Evolutionary conservation across 2,888 invertebrate species (phyloP), one percentile per base, ranked within the genome.

Genomic region (Trachelus iudaicus): DNA sequence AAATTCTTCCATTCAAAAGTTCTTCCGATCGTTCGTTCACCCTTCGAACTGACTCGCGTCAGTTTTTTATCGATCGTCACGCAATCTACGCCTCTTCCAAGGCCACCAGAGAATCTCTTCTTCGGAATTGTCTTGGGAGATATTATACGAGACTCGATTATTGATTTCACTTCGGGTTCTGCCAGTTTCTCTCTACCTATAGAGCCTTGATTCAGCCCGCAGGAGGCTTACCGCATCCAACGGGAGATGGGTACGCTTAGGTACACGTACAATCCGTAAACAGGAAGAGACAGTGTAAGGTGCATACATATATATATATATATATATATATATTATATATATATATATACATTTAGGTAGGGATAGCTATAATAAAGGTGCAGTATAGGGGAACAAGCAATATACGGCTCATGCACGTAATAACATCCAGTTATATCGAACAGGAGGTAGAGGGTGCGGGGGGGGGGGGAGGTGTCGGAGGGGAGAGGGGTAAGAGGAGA

Each of bases 361-460:
- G 23, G 23, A 23, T 56, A 56, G 56, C 56, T 23, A 56, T 56
- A 56, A 56, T 56, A 56, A 23, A 56, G 56, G 56, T 56, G 23
- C 56, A 56, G 56, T 56, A 56, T 56, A 56, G 56, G 9, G 56
- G 56, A 56, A 23, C 2, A 23, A 56, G 56, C 56, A 56, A 56
- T 56, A 56, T 56, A 56, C 56, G 56, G 56, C 56, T 56, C 56
- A 6, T 56, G 56, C 56, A 56, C 56, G 56, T 56, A 56, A 56
- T 56, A 56, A 56, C 56, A 56, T 23, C 56, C 56, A 56, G 56
- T 56, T 56, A 56, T 56, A 56, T 23, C 6, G 56, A 56, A 56
- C 9, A 23, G 15, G 56, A 9, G 6, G 6, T 0, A 4, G 15
- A 0, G 6, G 6, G 15, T 3, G 3, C 1, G 11, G 15, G 15